These are phyloP conservation scores for Xylocopa sonorina DNA, from an alignment of 1,140 invertebrate genomes.

Conservation along the genomic window DNA sequence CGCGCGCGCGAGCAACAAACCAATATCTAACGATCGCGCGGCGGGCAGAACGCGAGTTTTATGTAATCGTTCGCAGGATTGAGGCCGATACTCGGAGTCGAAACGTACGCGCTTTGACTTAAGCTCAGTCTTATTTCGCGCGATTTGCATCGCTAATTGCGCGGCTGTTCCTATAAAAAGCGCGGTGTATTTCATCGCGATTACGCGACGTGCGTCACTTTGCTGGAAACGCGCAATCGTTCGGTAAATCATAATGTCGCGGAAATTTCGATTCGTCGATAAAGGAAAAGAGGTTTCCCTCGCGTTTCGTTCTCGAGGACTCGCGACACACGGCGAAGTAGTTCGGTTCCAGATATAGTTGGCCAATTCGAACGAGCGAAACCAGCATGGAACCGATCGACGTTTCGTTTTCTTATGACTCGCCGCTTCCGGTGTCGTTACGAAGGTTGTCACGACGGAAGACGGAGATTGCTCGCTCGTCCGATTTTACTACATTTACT, in stretches of 20 bases:
- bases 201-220: background rate
- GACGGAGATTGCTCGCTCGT: background rate
- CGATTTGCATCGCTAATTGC: constrained; percentile 35
- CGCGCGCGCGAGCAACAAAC: too few species aligned
- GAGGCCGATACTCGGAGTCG: too few species aligned
- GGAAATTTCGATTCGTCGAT: background rate
- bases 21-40: background rate
- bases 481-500: background rate
- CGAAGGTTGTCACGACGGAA: too few species aligned
- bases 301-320: too few species aligned
- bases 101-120: background rate
- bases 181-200: background rate
- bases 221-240: background rate
- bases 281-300: too few species aligned
- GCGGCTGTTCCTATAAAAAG: constrained; percentile 22
- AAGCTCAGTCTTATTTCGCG: constrained; percentile 17
- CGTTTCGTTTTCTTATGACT: background rate
- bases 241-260: constrained; percentile 6
- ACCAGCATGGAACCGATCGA: background rate
- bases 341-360: constrained; percentile 16
- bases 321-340: background rate
- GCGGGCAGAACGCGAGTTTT: too few species aligned
- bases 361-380: constrained; percentile 12
- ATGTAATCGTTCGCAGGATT: too few species aligned
- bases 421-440: background rate